Evolutionary conservation across 1,140 invertebrate genomes (phyloP).

Genomic region (Aphis gossypii): DNA sequence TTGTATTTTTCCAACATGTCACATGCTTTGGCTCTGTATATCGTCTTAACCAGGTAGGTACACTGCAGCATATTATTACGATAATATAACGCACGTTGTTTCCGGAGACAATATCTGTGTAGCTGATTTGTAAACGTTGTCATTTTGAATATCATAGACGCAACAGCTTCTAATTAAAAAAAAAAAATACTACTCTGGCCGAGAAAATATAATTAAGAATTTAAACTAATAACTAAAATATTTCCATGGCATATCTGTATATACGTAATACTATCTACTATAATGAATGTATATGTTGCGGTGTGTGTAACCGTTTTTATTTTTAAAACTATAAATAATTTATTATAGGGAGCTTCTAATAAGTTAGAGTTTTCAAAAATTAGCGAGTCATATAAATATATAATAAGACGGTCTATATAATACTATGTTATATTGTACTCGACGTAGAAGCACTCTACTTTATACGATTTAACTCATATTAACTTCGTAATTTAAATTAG

Average conservation of each 20-base stretch:
- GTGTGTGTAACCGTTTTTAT: no score
- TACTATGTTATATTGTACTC: background rate
- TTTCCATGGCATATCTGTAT: no score
- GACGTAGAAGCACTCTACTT: background rate
- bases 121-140: background rate
- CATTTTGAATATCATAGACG: background rate
- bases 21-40: background rate
- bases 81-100: background rate
- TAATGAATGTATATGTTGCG: no score
- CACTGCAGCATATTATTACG: background rate
- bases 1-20: background rate
- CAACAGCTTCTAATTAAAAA: background rate
- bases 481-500: background rate
- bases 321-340: no score
- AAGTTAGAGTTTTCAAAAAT: background rate
- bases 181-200: background rate
- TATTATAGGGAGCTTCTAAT: background rate
- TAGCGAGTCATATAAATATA: background rate
- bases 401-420: background rate
- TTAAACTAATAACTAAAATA: no score
- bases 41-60: background rate
- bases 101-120: background rate
- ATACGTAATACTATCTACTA: no score
- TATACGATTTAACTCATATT: background rate
- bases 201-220: background rate